These are phyloP conservation scores for Nomada ferruginata DNA, from an alignment of 2,888 invertebrate species.

Conservation along the genomic window DNA sequence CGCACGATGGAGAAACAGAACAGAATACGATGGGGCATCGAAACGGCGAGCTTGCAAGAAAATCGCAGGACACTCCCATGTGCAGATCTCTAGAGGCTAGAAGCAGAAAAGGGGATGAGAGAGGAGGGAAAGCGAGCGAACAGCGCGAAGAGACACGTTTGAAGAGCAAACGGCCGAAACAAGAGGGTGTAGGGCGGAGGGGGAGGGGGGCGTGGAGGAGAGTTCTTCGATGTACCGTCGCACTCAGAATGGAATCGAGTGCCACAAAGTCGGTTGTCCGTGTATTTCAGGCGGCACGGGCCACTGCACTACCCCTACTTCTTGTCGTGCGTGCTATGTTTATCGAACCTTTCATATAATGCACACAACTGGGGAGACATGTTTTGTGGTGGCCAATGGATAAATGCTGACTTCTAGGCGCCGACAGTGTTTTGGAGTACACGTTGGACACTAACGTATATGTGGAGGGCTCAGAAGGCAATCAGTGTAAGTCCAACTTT, in stretches of 20 bases:
- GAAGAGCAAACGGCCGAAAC: slow-evolving; percentile 37
- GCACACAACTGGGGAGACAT: slow-evolving; percentile 44
- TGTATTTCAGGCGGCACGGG: slow-evolving; percentile 74
- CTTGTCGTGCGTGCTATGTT: slow-evolving; percentile 59
- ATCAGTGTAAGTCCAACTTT: too few species aligned
- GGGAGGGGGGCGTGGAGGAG: slow-evolving; percentile 11
- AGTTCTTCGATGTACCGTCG: slow-evolving; percentile 53
- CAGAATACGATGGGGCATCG: not conserved
- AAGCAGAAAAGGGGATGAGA: slow-evolving; percentile 36
- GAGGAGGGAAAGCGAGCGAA: not conserved
- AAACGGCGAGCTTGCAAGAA: not conserved
- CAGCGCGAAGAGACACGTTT: slow-evolving; percentile 30
- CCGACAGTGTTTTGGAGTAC: slow-evolving; percentile 55
- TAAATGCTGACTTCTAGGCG: slow-evolving; percentile 52
- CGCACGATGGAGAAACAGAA: slow-evolving; percentile 1
- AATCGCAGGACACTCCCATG: not conserved
- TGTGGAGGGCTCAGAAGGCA: too few species aligned
- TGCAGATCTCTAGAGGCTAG: not conserved
- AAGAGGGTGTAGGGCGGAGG: not conserved
- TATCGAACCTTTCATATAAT: slow-evolving; percentile 65
- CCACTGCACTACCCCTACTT: slow-evolving; percentile 71
- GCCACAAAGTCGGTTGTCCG: slow-evolving; percentile 67
- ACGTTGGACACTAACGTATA: slow-evolving; percentile 29
- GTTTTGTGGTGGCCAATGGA: slow-evolving; percentile 56
- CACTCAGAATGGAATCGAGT: slow-evolving; percentile 66